A percentile compares a stretch with the other conserved stretches of the same genome.
phyloP scores from a whole-genome alignment of 35 echinoderm and acorn worm species.

The Strongylocentrotus purpuratus region DNA sequence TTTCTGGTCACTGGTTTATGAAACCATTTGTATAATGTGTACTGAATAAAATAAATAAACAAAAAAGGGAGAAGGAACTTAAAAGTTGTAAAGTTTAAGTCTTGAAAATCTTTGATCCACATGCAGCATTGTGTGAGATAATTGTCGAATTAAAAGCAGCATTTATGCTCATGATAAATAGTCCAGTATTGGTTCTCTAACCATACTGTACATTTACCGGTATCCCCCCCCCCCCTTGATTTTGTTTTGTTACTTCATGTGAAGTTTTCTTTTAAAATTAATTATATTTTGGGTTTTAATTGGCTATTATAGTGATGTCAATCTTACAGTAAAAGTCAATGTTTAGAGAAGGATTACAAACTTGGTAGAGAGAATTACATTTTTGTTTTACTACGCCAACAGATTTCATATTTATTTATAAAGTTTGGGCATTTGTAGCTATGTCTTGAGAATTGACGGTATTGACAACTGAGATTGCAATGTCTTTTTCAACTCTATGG shows the following conservation, averaged over 20 bases:
- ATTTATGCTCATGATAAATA: too few species aligned
- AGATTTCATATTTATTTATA: not conserved
- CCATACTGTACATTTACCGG: not conserved
- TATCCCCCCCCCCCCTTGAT: not conserved
- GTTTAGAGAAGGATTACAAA: not conserved
- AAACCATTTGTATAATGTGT: not conserved
- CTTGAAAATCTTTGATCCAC: not conserved
- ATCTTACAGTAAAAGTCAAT: slow-evolving; percentile 18
- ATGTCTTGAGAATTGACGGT: too few species aligned
- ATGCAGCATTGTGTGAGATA: not conserved
- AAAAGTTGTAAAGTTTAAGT: not conserved
- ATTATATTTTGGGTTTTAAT: not conserved
- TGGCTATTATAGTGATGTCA: slow-evolving; percentile 11
- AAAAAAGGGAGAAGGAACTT: too few species aligned
- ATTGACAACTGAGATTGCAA: not conserved
- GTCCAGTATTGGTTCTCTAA: too few species aligned
- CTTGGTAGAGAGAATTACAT: not conserved
- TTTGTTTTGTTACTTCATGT: not conserved
- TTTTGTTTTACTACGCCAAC: not conserved
- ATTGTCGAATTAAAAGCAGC: not conserved
- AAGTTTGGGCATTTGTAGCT: not conserved
- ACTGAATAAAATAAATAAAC: not conserved
- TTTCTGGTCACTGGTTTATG: not conserved
- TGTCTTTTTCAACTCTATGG: not conserved
- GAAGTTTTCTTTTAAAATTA: not conserved